Percentiles rank a stretch among this genome's conserved stretches.
phyloP scores from a whole-genome alignment of 2,888 invertebrate species.

The Trachelus stipa region DNA sequence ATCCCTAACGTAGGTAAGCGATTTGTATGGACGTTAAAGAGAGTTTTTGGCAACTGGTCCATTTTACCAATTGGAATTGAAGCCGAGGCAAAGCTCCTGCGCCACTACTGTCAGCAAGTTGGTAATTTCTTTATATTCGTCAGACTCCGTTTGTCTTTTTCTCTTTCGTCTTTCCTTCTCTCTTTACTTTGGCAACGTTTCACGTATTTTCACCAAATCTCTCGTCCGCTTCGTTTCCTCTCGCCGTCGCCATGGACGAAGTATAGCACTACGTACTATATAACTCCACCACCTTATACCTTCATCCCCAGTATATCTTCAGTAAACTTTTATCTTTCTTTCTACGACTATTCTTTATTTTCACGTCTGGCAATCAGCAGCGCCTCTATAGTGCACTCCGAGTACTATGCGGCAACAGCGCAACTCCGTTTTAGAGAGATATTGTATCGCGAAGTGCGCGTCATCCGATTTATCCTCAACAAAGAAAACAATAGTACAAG shows the following conservation, averaged over 20 bases:
- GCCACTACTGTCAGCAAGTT: background rate
- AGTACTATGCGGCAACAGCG: background rate
- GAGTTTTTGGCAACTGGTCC: background rate
- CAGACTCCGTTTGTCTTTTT: background rate
- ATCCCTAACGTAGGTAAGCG: background rate
- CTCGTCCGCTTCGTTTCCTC: background rate
- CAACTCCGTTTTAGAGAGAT: background rate
- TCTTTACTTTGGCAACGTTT: background rate
- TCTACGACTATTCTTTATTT: background rate
- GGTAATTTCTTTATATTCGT: background rate
- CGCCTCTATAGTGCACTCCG: background rate
- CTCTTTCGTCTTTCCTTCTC: background rate
- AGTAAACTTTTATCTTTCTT: background rate
- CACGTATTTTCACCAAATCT: background rate
- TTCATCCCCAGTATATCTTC: background rate
- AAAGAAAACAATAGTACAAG: background rate
- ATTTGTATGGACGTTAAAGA: background rate
- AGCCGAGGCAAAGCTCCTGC: background rate
- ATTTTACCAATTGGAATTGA: background rate
- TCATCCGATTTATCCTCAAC: background rate
- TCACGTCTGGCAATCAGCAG: background rate
- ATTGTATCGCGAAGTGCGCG: background rate
- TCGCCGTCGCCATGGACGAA: background rate
- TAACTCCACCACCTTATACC: background rate
- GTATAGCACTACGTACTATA: background rate